Base-by-base conservation (phyloP, 2,888 invertebrate species). In the Halictus ligatus region DNA sequence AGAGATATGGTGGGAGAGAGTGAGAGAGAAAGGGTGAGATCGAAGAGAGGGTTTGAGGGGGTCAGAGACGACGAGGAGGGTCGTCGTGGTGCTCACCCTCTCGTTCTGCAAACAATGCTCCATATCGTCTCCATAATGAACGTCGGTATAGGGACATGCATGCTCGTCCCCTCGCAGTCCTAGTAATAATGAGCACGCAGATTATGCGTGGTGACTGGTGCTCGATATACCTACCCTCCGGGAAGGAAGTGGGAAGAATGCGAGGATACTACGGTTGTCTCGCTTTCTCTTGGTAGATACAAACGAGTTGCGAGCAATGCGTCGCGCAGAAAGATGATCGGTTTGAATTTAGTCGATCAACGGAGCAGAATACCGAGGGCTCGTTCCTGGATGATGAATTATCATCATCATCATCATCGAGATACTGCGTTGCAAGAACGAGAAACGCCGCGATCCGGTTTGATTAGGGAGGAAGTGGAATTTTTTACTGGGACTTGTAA, bases 101-200 rank as follows among this genome's bases (percentile, higher is more conserved):
- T 93, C 93, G 92, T 94, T 94, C 92, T 92, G 94, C 94, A 95
- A 95, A 95, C 95, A 95, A 95, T 95, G 94, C 94, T 92, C 92
- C 94, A 92, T 94, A 94, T 94, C 94, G 94, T 93, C 94, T 94
- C 92, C 92, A 94, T 95, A 95, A 95, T 95, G 95, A 95, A 94
- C 93, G 93, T 87, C 93, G 89, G 81, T 88, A 90, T 88, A 88
- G 91, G 79, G 89, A 88, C 87, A 90, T 87, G 87, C 89, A 88
- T 85, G 87, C 83, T 89, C 89, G 91, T 91, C 92, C 93, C 93
- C 93, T 90, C 89, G 91, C 92, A 94, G 93, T 92, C 92, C 93
- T 91, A 92, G 93, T 91, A 94, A 95, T 95, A 95, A 95, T 95
- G 94, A 95, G 94, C 92, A 94, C 94, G 95, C 93, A 94, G 95